Evolutionary conservation across 1,140 invertebrate genomes (phyloP).

Genomic region (Papilio machaon): DNA sequence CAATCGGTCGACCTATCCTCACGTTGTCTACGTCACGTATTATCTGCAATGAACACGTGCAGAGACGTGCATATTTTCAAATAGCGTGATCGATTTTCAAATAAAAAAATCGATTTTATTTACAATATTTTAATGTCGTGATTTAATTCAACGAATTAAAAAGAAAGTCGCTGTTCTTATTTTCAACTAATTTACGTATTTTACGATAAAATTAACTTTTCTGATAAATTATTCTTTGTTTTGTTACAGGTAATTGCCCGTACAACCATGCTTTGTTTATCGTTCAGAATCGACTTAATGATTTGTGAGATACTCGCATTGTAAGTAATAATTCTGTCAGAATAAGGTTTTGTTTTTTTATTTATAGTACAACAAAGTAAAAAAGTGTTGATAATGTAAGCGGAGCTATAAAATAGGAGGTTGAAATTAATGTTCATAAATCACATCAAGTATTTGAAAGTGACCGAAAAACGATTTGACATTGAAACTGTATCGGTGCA

Average conservation of each 20-base stretch:
- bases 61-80: neutral
- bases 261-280: neutral
- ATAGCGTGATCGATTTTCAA: neutral
- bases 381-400: neutral
- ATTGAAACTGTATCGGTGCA: slow-evolving; percentile 16
- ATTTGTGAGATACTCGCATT: neutral
- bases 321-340: neutral
- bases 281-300: neutral
- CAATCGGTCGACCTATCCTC: slow-evolving; percentile 40
- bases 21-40: slow-evolving; percentile 11
- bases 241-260: neutral
- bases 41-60: slow-evolving; percentile 42
- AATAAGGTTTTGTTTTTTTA: neutral
- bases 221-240: neutral
- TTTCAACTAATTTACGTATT: neutral
- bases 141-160: neutral
- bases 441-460: slow-evolving; percentile 9
- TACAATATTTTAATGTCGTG: neutral
- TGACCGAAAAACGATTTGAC: slow-evolving; percentile 22
- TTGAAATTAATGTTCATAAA: slow-evolving; percentile 13
- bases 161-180: no score
- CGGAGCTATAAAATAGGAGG: neutral
- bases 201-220: neutral
- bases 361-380: neutral
- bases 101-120: neutral